Base-by-base conservation (phyloP, 2,797 vertebrate species). In the Stomatorhinus walkeri region DNA sequence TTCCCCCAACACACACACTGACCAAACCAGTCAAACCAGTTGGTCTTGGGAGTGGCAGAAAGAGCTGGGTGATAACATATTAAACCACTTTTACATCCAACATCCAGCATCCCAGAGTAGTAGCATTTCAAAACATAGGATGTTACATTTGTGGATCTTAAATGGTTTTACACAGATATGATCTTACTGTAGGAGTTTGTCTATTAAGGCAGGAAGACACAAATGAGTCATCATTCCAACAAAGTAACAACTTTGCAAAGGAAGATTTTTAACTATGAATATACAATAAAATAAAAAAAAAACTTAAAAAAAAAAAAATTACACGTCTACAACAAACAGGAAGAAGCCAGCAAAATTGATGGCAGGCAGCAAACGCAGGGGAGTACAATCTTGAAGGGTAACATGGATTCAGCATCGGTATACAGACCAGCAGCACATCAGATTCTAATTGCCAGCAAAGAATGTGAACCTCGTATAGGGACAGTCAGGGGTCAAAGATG, bases 11-110 rank as follows among this genome's bases (percentile, higher is more conserved):
- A 0, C 22, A 36, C 84, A 86, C 32, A 76, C 61, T 48, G 46
- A 68, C 10, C 64, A 32, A 22, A 19, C 87, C 32, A 72, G 87
- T 83, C 28, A 14, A 52, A 56, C 87, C 72, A 88, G 87, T 88
- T 59, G 56, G 19, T 56, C 32, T 16, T 14, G 51, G 87, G 87
- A 81, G 87, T 16, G 87, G 72, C 51, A 14, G 8, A 61, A 8
- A 24, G 28, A 14, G 36, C 56, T 12, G 36, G 43, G 40, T 24
- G 19, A 64, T 56, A 52, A 88, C 68, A 49, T 22, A 24, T 59
- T 88, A 46, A 49, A 88, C 48, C 61, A 72, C 64, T 28, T 48
- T 22, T 64, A 14, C 32, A 68, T 28, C 56, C 9, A 61, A 46
- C 36, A 61, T 16, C 4, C 2, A 48, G 40, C 8, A 22, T 22